Percentiles rank a stretch among this genome's conserved stretches.
These are phyloP conservation scores for Botia almorhae DNA, from an alignment of 2,797 vertebrate genomes.

Conservation along the genomic window DNA sequence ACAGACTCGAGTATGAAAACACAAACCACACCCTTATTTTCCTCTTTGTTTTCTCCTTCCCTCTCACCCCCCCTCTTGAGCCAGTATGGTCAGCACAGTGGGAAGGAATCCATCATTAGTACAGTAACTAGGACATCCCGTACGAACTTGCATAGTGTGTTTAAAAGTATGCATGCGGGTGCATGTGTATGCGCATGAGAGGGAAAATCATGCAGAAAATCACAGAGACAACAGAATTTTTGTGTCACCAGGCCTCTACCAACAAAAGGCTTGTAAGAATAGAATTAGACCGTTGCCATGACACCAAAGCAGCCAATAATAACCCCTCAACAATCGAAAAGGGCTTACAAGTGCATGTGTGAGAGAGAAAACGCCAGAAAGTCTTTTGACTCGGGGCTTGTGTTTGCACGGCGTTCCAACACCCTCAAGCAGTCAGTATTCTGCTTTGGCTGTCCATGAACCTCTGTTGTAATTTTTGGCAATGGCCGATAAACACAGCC, in stretches of 20 bases:
- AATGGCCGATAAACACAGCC: conserved; percentile 26
- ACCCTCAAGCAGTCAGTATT: conserved; percentile 20
- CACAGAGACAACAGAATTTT: conserved; percentile 34
- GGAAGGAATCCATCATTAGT: conserved; percentile 54
- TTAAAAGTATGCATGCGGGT: conserved; percentile 9
- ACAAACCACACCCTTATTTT: conserved; percentile 42
- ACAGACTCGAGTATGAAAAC: conserved; percentile 35
- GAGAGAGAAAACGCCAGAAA: background rate
- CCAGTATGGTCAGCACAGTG: conserved; percentile 42
- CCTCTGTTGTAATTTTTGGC: conserved; percentile 22
- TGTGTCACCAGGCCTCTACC: conserved; percentile 49
- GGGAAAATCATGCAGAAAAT: conserved; percentile 30
- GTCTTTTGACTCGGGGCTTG: conserved; percentile 32
- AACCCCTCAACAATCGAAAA: conserved; percentile 52
- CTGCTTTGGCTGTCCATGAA: conserved; percentile 21
- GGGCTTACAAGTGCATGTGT: conserved; percentile 27
- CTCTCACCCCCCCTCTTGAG: conserved; percentile 13
- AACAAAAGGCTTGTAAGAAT: conserved; percentile 49
- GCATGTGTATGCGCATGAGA: conserved; percentile 29
- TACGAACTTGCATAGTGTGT: conserved; percentile 28
- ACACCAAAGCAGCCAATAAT: conserved; percentile 59
- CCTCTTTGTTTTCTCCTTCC: background rate
- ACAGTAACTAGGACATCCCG: conserved; percentile 58
- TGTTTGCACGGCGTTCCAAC: conserved; percentile 40
- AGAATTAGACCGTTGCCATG: conserved; percentile 55